Evolutionary conservation across 2,888 invertebrate species (phyloP), one percentile per base, ranked within the genome.

Genomic region (Oscheius sp.): DNA sequence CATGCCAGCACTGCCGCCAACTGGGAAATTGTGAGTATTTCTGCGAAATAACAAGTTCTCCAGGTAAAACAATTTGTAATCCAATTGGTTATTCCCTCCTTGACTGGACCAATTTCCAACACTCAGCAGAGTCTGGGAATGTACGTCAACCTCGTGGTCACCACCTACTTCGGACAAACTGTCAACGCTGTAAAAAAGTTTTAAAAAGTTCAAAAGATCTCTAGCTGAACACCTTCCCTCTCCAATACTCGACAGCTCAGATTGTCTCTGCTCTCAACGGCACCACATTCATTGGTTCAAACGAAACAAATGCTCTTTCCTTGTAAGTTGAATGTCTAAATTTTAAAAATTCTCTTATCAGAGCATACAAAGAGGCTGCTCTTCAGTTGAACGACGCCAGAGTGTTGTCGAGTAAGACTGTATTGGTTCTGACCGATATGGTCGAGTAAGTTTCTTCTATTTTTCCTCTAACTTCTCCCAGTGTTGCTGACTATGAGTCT

Each of bases 331-430:
- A 23, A n/a, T n/a, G n/a, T n/a, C n/a, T n/a, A 29, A 27, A n/a
- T 64, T 17, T 27, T 15, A 1, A 57, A 34, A 4, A 20, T n/a
- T 33, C 1, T 12, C 6, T 6, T 52, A 69, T 72, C 42, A 74
- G 76, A n/a, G 73, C 72, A 6, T 76, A 76, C 37, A 70, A 71
- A 39, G 55, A 70, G 45, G 74, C 74, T 1, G 46, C 63, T 17
- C 53, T 53, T 29, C 65, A 72, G 29, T 69, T 74, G 33, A 37
- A 34, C 34, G 50, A 70, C 17, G 74, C 70, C 3, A 53, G 76
- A 39, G 8, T 2, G 25, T 66, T 55, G 31, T 71, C 76, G 1
- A 76, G 74, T 33, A 74, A 71, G 45, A 76, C 73, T 10, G 1
- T 74, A 3, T 63, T 76, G 39, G 31, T 76, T 1, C 66, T 76